Evolutionary conservation across 2,888 invertebrate species (phyloP), one percentile per base, ranked within the genome.

Genomic region (Teleogryllus oceanicus): DNA sequence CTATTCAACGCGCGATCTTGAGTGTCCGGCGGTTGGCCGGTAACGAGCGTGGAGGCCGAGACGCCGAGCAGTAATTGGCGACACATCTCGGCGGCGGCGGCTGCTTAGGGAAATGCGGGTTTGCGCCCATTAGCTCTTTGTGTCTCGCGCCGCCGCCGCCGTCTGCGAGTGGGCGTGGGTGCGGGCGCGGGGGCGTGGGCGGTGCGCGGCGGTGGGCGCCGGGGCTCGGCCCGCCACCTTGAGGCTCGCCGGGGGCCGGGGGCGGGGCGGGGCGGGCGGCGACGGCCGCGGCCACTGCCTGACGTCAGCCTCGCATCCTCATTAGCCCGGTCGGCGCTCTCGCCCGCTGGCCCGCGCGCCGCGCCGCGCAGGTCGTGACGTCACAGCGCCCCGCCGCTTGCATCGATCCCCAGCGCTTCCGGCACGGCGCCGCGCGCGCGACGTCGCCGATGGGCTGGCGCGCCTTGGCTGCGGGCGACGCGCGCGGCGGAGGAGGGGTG

Each of bases 261-360:
- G 37, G 5, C 37, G 37, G 37, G 37, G 37, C 4, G 3, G 37
- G 5, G 37, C 8, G 37, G 37, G 1, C 37, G 37, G 37, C 37
- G 37, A 8, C 37, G 37, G 37, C 37, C 37, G 37, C 37, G 37
- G 37, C 37, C 37, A 8, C 37, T 5, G 37, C 37, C 37, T 62
- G 62, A 62, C 62, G 62, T n/a, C n/a, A 62, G 62, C 62, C 62
- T 62, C 62, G 62, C 62, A 62, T 62, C 62, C 62, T 62, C 62
- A 62, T 62, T 62, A 62, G 62, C n/a, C 12, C 62, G 16, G 37
- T 37, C 37, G 37, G 37, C 37, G n/a, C 62, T 13, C 62, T 18
- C 16, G 16, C 37, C 62, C n/a, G 62, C 16, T n/a, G 62, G 62
- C 62, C n/a, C n/a, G 62, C 62, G 0, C 62, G 62, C 62, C 62